phyloP scores from a whole-genome alignment of 2,113 vertebrate genomes.

The Casuarius casuarius region DNA sequence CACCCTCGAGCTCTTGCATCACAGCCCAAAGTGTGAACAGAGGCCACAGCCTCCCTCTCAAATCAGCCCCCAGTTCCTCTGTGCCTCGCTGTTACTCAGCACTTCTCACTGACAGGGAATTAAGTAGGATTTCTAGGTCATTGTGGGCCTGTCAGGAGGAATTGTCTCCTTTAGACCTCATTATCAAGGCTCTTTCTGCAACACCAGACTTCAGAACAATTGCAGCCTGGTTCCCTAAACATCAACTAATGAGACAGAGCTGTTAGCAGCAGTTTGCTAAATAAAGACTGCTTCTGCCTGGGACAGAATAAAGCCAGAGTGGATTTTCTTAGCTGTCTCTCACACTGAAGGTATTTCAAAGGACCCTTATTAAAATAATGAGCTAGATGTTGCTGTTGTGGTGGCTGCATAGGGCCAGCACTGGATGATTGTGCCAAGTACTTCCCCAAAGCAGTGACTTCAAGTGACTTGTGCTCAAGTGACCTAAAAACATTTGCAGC shows the following conservation, averaged over 20 bases:
- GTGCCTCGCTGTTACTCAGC: conserved; percentile 62
- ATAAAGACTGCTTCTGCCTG: conserved; percentile 55
- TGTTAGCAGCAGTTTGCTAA: conserved; percentile 59
- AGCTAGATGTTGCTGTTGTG: background rate
- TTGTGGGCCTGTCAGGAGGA: conserved; percentile 69
- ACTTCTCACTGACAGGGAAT: conserved; percentile 58
- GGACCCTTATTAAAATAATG: conserved; percentile 41
- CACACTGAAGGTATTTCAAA: conserved; percentile 34
- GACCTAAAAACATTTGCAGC: background rate
- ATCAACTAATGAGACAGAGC: conserved; percentile 65
- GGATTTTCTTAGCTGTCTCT: conserved; percentile 41
- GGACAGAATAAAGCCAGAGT: conserved; percentile 46
- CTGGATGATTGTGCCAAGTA: background rate
- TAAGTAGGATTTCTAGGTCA: conserved; percentile 71
- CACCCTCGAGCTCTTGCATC: background rate
- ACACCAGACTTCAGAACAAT: conserved; percentile 61
- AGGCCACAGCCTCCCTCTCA: background rate
- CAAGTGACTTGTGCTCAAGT: background rate
- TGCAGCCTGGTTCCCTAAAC: conserved; percentile 62
- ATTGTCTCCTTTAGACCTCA: conserved; percentile 64
- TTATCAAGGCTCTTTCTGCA: conserved; percentile 57
- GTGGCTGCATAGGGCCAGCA: background rate
- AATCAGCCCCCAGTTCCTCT: background rate
- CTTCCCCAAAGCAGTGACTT: background rate
- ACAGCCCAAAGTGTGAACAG: background rate